Percentiles rank a stretch among this genome's conserved stretches.
Conservation (phyloP, 1,140 invertebrate species). For the Atopsyche davidsoni region DNA sequence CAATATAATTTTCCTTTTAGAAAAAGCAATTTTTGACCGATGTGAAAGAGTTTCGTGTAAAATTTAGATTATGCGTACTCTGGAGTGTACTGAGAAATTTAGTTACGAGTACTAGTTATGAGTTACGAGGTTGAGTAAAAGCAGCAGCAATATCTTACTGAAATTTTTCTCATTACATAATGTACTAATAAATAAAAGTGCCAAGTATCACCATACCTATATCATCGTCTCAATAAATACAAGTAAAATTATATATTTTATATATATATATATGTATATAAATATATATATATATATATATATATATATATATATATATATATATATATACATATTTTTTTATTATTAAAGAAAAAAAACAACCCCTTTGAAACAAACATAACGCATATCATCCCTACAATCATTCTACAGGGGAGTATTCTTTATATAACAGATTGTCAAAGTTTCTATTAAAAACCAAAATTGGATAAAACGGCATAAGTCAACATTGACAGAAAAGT, state of each 20-base stretch:
- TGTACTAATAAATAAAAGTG: not conserved
- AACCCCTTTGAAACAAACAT: not conserved
- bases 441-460: not conserved
- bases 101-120: too few species aligned
- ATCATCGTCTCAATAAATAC: not conserved
- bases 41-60: too few species aligned
- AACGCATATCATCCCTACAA: too few species aligned
- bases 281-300: constrained; percentile 11
- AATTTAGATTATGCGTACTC: too few species aligned
- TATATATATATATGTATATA: constrained; percentile 6
- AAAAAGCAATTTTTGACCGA: too few species aligned
- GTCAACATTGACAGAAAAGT: not conserved
- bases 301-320: constrained; percentile 16
- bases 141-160: too few species aligned
- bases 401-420: too few species aligned
- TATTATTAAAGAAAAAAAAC: not conserved
- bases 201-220: too few species aligned
- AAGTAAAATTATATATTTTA: not conserved
- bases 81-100: too few species aligned
- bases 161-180: not conserved
- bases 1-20: too few species aligned
- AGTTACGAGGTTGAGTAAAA: too few species aligned
- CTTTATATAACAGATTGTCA: too few species aligned
- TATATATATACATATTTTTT: not conserved
- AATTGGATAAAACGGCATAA: not conserved